phyloP scores from a whole-genome alignment of 2,797 vertebrate genomes.

The Esox lucius region DNA sequence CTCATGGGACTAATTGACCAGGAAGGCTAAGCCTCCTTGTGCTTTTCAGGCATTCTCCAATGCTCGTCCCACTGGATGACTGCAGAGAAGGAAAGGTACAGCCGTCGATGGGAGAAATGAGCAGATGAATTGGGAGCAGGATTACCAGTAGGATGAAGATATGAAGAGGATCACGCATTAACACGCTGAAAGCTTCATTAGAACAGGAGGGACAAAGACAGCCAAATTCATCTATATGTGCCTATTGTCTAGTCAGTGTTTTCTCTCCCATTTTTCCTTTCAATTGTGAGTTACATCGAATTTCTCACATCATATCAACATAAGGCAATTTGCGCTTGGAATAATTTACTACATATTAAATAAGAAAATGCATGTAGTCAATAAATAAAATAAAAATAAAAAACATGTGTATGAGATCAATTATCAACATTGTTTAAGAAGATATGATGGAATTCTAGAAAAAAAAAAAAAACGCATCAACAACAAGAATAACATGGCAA shows the following conservation, averaged over 20 bases:
- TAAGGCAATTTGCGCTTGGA: background rate
- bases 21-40: constrained; percentile 13
- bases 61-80: background rate
- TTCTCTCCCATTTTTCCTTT: background rate
- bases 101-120: constrained; percentile 7
- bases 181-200: constrained; percentile 4
- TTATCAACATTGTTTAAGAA: background rate
- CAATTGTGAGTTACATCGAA: too few species aligned
- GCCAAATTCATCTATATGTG: background rate
- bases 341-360: background rate
- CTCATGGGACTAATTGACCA: constrained; percentile 37
- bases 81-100: constrained; percentile 14
- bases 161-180: constrained; percentile 13
- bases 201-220: constrained; percentile 20
- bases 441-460: background rate
- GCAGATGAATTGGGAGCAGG: constrained; percentile 21
- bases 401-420: background rate
- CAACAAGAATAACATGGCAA: background rate
- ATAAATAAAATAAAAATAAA: background rate
- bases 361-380: background rate
- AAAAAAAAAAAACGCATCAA: background rate
- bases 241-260: background rate
- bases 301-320: background rate
- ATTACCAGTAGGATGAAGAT: constrained; percentile 18
- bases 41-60: constrained; percentile 23